These are phyloP conservation scores for Branchipolynoe longqiensis DNA, from an alignment of 2,888 invertebrate species.

Conservation along the genomic window DNA sequence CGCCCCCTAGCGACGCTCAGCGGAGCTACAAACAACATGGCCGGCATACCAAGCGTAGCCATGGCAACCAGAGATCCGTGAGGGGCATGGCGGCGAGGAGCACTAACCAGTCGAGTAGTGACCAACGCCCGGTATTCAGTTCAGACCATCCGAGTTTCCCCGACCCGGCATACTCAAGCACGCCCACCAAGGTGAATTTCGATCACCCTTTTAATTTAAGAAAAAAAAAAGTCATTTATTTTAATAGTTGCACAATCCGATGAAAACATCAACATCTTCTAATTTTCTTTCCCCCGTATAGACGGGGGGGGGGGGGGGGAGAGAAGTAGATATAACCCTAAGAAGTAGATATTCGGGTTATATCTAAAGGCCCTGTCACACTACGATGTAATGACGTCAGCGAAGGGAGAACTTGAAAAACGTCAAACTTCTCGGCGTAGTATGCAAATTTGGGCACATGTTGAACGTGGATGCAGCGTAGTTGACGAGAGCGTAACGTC, in stretches of 20 bases:
- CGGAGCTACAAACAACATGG: constrained; percentile 4
- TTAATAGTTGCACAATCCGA: not conserved
- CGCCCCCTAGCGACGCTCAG: constrained; percentile 30
- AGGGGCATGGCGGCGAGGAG: constrained; percentile 43
- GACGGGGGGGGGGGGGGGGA: not conserved
- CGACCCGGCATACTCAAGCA: constrained; percentile 7
- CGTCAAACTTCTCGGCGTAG: too few relatives aligned
- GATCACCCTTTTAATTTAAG: too few relatives aligned
- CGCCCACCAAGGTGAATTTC: constrained; percentile 41
- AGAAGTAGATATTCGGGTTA: too few relatives aligned
- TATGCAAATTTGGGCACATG: too few relatives aligned
- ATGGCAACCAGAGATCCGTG: not conserved
- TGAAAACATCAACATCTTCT: not conserved
- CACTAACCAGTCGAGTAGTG: not conserved
- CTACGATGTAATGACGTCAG: too few relatives aligned
- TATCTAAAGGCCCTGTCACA: too few relatives aligned
- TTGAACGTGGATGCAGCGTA: too few relatives aligned
- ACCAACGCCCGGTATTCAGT: too few relatives aligned
- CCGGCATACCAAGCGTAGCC: not conserved
- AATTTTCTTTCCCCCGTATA: not conserved
- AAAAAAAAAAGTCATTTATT: too few relatives aligned
- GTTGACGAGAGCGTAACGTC: too few relatives aligned
- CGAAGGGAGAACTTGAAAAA: too few relatives aligned
- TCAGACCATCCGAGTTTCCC: not conserved
- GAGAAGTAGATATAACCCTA: too few relatives aligned